Percentiles rank a stretch among this genome's conserved stretches.
These are phyloP conservation scores for Pithys albifrons DNA, from an alignment of 2,113 vertebrate genomes.

Conservation along the genomic window DNA sequence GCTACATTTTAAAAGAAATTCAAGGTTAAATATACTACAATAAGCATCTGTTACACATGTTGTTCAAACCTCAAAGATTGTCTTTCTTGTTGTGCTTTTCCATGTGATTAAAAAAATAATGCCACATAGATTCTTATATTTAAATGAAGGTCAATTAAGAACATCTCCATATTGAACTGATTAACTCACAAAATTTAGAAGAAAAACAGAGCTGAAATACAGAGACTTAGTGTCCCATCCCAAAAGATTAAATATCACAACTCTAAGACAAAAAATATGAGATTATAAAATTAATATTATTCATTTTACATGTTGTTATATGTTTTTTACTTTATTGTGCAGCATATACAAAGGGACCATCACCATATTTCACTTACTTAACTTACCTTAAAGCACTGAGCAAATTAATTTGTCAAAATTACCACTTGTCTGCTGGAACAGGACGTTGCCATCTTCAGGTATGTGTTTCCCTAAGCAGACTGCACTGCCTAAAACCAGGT, in stretches of 20 bases:
- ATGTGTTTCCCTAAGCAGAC: background rate
- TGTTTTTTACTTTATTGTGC: no score
- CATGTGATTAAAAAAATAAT: background rate
- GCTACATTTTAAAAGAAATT: background rate
- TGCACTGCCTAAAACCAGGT: background rate
- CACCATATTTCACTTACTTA: background rate
- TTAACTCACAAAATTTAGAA: background rate
- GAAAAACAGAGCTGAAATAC: background rate
- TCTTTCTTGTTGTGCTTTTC: background rate
- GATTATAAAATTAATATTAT: no score
- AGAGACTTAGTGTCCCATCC: background rate
- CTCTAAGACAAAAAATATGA: background rate
- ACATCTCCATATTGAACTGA: background rate
- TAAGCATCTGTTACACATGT: background rate
- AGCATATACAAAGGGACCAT: no score
- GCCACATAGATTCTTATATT: background rate
- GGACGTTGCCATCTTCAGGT: background rate
- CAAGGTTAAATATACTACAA: background rate
- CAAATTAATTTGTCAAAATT: background rate
- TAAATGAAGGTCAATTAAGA: background rate
- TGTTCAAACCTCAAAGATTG: background rate
- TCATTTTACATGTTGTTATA: no score
- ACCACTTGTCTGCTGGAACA: background rate
- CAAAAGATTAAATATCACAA: background rate
- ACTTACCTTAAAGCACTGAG: background rate